Percentiles rank a stretch among this genome's conserved stretches.
Evolutionary conservation across 1,140 invertebrate species (phyloP).

Genomic region (Zaprionus inermis): DNA sequence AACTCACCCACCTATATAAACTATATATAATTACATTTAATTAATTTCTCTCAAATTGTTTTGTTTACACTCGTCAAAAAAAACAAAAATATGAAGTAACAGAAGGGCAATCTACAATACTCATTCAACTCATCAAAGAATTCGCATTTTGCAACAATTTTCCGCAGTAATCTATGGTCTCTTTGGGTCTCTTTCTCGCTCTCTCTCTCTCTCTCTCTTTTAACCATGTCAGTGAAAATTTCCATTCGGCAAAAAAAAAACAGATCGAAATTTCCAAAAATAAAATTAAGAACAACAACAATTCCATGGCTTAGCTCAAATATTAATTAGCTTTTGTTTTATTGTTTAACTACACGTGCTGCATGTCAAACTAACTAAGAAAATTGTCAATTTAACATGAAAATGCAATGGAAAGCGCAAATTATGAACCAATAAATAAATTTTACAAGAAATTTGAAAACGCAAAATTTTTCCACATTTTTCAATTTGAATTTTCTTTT

Average conservation of each 20-base stretch:
- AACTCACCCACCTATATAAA: conserved; percentile 33
- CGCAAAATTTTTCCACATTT: conserved; percentile 75
- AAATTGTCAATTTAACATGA: conserved; percentile 10
- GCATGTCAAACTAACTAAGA: conserved; percentile 53
- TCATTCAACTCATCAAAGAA: conserved; percentile 37
- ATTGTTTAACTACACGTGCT: conserved; percentile 48
- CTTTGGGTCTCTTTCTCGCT: conserved; percentile 17
- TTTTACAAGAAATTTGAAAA: conserved; percentile 21
- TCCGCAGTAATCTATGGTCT: conserved; percentile 21
- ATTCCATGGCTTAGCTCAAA: conserved; percentile 14
- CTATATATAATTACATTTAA: conserved; percentile 36
- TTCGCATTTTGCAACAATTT: conserved; percentile 15
- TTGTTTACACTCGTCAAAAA: conserved; percentile 45
- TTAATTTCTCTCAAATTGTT: conserved; percentile 43
- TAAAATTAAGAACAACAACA: not conserved
- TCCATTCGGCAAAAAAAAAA: conserved; percentile 24
- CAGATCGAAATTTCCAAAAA: conserved; percentile 10
- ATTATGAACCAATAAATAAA: conserved; percentile 6
- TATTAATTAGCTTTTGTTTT: conserved; percentile 27
- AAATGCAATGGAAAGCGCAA: conserved; percentile 46
- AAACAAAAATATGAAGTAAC: conserved; percentile 2
- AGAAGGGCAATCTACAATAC: conserved; percentile 35
- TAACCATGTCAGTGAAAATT: conserved; percentile 4
- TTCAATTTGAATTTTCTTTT: conserved; percentile 27
- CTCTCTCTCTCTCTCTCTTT: conserved; percentile 20